These are phyloP conservation scores for Hydropotes inermis DNA, from an alignment of 2,113 vertebrate species.

Conservation along the genomic window DNA sequence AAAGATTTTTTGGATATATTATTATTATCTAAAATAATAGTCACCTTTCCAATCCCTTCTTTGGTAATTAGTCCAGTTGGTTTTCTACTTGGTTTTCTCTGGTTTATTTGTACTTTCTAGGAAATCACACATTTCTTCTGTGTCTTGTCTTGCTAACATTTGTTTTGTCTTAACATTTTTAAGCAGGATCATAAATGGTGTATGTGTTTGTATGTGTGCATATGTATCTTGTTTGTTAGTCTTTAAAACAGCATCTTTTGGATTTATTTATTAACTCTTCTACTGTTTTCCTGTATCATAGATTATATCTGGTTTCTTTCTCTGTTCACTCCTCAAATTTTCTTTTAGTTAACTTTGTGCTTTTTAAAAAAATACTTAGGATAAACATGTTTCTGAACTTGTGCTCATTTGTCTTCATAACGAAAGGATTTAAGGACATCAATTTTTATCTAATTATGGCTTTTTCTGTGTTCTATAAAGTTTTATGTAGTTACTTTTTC, in stretches of 20 bases:
- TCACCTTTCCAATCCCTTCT: not conserved
- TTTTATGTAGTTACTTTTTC: conserved; percentile 7
- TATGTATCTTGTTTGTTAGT: not conserved
- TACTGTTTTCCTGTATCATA: not conserved
- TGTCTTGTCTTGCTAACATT: not conserved
- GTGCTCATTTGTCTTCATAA: conserved; percentile 2
- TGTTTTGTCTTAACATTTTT: not conserved
- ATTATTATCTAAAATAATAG: conserved; percentile 12
- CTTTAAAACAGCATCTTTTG: not conserved
- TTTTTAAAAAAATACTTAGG: not conserved
- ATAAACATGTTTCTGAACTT: not conserved
- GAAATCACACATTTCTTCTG: not conserved
- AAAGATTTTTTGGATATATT: not conserved
- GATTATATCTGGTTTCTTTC: not conserved
- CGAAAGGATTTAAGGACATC: not conserved
- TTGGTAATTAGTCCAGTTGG: not conserved
- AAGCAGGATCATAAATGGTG: not conserved
- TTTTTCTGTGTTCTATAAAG: not conserved
- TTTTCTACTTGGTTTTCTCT: conserved; percentile 25
- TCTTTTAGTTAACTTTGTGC: not conserved
- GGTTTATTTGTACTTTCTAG: not conserved
- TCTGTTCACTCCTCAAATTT: not conserved
- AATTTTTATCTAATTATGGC: not conserved
- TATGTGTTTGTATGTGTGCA: not conserved
- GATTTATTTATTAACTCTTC: not conserved